Evolutionary conservation across 2,888 invertebrate genomes (phyloP).

Genomic region (Cremastobaeus sp.): DNA sequence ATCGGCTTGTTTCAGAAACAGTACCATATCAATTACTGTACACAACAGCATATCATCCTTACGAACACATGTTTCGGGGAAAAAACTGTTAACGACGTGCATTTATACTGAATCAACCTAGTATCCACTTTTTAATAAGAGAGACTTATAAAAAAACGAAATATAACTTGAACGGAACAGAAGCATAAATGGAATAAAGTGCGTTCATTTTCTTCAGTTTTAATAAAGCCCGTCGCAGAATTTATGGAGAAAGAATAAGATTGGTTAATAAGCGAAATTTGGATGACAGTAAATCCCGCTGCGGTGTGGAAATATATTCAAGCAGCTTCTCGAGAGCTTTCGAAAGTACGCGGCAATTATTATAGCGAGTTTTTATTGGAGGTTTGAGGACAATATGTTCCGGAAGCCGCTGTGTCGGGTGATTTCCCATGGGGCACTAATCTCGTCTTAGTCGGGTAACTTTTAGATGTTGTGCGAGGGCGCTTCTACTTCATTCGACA

Average conservation of each 20-base stretch:
- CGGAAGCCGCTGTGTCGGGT: constrained; percentile 65
- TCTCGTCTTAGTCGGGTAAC: constrained; percentile 71
- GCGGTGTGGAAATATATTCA: constrained; percentile 38
- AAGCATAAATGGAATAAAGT: too few relatives aligned
- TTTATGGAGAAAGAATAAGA: neutral
- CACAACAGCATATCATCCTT: too few relatives aligned
- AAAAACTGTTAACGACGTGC: too few relatives aligned
- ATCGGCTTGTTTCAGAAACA: too few relatives aligned
- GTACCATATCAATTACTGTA: too few relatives aligned
- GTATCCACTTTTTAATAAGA: too few relatives aligned
- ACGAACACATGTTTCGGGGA: too few relatives aligned
- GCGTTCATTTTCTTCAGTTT: too few relatives aligned
- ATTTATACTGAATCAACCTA: too few relatives aligned
- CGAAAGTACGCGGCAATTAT: constrained; percentile 71
- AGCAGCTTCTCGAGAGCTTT: constrained; percentile 22
- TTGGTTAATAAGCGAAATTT: constrained; percentile 20
- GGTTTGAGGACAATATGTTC: constrained; percentile 71
- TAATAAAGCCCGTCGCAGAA: too few relatives aligned
- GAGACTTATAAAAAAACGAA: too few relatives aligned
- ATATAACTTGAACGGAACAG: too few relatives aligned
- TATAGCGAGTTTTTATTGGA: constrained; percentile 72
- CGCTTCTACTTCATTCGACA: constrained; percentile 60
- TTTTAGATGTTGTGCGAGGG: constrained; percentile 67
- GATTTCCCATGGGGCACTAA: constrained; percentile 76
- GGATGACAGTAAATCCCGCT: constrained; percentile 27